Evolutionary conservation across 2,797 vertebrate species (phyloP).

Genomic region (Moxostoma hubbsi): DNA sequence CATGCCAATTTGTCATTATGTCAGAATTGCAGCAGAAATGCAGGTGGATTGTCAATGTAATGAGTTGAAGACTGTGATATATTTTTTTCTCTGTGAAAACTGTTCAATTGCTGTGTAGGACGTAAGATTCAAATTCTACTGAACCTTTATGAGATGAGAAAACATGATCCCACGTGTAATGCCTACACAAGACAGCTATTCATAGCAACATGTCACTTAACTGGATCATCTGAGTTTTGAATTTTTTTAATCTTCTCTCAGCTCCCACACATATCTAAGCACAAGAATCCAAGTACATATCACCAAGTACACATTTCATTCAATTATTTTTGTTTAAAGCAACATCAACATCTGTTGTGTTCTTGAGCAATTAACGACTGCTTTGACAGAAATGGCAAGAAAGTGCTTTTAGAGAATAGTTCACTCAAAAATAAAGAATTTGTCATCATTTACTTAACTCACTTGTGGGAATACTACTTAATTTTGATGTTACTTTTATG

Average conservation of each 20-base stretch:
- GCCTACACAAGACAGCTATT: conserved; percentile 50
- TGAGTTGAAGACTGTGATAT: background rate
- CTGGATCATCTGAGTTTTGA: conserved; percentile 13
- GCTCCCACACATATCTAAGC: conserved; percentile 20
- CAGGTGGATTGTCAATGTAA: background rate
- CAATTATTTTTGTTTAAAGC: background rate
- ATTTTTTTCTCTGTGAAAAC: background rate
- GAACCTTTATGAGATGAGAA: conserved; percentile 36
- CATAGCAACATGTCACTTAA: conserved; percentile 44
- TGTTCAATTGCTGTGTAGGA: conserved; percentile 3
- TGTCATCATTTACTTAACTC: too few species aligned
- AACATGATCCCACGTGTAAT: conserved; percentile 17
- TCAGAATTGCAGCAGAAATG: too few species aligned
- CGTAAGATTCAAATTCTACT: conserved; percentile 18
- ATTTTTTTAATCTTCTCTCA: conserved; percentile 5
- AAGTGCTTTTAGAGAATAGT: conserved; percentile 52
- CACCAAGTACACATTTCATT: background rate
- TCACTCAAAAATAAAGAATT: background rate
- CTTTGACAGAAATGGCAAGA: conserved; percentile 75
- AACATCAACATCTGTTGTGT: background rate
- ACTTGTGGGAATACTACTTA: too few species aligned
- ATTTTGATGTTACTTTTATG: too few species aligned
- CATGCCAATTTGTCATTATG: too few species aligned
- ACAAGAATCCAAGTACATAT: background rate
- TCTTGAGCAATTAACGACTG: conserved; percentile 65